Evolutionary conservation across 2,113 vertebrate species (phyloP), one percentile per base, ranked within the genome.

Genomic region (Gadus chalcogrammus): DNA sequence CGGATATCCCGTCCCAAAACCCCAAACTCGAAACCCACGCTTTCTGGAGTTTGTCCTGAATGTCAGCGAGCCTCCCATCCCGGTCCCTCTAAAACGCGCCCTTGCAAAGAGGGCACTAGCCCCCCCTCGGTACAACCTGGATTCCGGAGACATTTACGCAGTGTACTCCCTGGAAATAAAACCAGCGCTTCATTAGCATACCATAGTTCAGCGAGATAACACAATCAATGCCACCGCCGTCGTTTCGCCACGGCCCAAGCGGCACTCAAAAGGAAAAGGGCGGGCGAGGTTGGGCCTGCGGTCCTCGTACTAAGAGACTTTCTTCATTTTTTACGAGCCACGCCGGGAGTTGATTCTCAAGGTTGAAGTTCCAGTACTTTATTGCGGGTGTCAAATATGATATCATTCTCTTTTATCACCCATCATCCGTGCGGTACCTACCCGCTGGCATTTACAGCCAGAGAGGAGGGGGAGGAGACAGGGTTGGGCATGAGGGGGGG

Each of bases 391-490:
- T 90, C 89, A 89, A 90, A 89, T 88, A 81, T 82, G 86, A 86
- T 86, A 88, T 89, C 86, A 84, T 89, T 89, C 87, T 84, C 79
- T 87, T 90, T 89, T 89, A 89, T 88, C 79, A 73, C 74, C 81
- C 76, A 73, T 85, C 87, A 84, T 85, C 81, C 74, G 80, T 73
- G 71, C 80, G 78, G 67, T 59, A 81, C 77, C 81, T 78, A 66
- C 76, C 82, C 74, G 38, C 80, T 88, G 84, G 85, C 87, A 83
- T 88, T 88, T 88, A 83, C 71, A 82, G 79, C 64, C 15, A 20
- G 22, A 5, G 17, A 53, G 65, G 71, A 5, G 20, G 65, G 12
- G 65, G 20, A 20, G n/a, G n/a, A 48, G 38, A 38, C 22, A 35
- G 71, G 71, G 73, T 20, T 20, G 20, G 20, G 20, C 20, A 20